These are phyloP conservation scores for Drosophila burlai DNA, from an alignment of 1,140 invertebrate genomes.

Conservation along the genomic window DNA sequence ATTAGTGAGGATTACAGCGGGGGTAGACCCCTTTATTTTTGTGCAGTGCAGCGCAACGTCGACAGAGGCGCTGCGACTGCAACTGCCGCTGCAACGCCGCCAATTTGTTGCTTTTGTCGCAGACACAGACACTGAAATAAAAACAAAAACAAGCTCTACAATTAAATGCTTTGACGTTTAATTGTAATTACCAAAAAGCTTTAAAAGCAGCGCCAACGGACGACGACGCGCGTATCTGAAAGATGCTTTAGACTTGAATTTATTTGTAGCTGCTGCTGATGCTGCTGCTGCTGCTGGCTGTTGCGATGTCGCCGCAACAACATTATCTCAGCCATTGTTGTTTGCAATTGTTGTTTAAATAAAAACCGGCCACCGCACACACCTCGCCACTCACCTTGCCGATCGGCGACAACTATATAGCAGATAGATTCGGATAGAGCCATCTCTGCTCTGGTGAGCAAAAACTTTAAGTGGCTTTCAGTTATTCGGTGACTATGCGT, in stretches of 20 bases:
- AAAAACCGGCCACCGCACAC: slow-evolving; percentile 73
- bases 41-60: slow-evolving; percentile 65
- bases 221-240: slow-evolving; percentile 50
- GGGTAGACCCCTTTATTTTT: slow-evolving; percentile 36
- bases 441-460: slow-evolving; percentile 53
- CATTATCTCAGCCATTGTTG: slow-evolving; percentile 66
- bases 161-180: slow-evolving; percentile 80
- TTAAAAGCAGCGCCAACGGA: slow-evolving; percentile 27
- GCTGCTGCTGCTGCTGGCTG: slow-evolving; percentile 25
- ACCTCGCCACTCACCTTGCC: slow-evolving; percentile 5
- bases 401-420: slow-evolving; percentile 16
- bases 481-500: slow-evolving; percentile 78
- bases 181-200: slow-evolving; percentile 77
- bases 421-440: slow-evolving; percentile 17
- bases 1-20: slow-evolving; percentile 16
- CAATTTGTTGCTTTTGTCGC: slow-evolving; percentile 65
- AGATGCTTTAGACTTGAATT: slow-evolving; percentile 78
- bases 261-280: slow-evolving; percentile 61
- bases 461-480: slow-evolving; percentile 77
- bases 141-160: slow-evolving; percentile 43
- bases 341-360: slow-evolving; percentile 74
- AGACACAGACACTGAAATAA: slow-evolving; percentile 25
- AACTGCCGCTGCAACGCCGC: slow-evolving; percentile 42
- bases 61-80: slow-evolving; percentile 5
- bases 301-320: slow-evolving; percentile 42